Evolutionary conservation across 2,797 vertebrate species (phyloP).

Genomic region (Gymnopithys bicolor): DNA sequence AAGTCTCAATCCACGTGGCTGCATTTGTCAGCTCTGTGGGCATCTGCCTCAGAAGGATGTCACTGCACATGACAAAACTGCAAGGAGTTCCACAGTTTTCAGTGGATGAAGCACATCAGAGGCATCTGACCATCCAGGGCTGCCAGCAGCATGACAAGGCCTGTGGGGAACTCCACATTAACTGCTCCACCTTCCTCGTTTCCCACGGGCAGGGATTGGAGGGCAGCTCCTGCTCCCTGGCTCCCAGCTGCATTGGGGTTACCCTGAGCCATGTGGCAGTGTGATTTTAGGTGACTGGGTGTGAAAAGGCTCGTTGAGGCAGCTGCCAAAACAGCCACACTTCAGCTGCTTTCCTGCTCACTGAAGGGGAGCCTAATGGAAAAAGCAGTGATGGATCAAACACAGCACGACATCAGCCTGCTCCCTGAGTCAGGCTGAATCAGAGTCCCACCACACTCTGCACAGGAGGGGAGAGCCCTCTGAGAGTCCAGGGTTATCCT

Average conservation of each 20-base stretch:
- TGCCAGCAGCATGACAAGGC: neutral
- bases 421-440: neutral
- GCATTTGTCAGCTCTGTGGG: neutral
- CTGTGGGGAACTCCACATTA: neutral
- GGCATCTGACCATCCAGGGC: neutral
- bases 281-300: neutral
- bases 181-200: constrained; percentile 6
- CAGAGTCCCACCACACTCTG: accelerated
- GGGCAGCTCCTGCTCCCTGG: neutral
- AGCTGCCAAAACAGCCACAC: neutral
- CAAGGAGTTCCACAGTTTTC: neutral
- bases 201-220: neutral
- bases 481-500: neutral
- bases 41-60: neutral
- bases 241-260: neutral
- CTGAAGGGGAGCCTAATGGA: neutral
- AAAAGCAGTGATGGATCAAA: neutral
- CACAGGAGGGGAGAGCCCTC: accelerated
- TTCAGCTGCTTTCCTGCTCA: neutral
- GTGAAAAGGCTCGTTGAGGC: neutral
- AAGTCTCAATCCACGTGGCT: neutral
- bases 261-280: accelerated
- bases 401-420: neutral
- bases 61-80: neutral
- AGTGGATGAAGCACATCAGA: neutral